phyloP scores from a whole-genome alignment of 2,113 vertebrate species.

The Gasterosteus nipponicus region DNA sequence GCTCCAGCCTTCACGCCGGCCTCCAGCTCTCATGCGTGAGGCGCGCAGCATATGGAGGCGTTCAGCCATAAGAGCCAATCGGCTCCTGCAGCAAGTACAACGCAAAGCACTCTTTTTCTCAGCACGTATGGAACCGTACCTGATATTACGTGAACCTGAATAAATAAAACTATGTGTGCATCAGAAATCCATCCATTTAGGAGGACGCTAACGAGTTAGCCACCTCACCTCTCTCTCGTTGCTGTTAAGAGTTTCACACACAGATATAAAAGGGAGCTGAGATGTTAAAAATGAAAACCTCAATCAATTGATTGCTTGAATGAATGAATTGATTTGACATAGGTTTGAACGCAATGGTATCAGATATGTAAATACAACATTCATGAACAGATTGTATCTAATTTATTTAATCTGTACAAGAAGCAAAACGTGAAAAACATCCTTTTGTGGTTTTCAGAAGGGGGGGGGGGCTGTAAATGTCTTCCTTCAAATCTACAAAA shows the following conservation, averaged over 20 bases:
- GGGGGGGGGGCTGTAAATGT: not conserved
- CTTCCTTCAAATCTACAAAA: not conserved
- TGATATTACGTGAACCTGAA: not conserved
- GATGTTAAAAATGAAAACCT: not conserved
- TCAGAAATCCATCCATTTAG: not conserved
- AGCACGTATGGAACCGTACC: slow-evolving; percentile 22
- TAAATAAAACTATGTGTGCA: not conserved
- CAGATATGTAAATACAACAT: not conserved
- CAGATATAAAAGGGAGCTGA: too few species aligned
- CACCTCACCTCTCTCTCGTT: too few species aligned
- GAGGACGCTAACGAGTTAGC: too few species aligned
- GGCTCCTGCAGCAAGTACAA: slow-evolving; percentile 49
- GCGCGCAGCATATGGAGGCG: slow-evolving; percentile 76
- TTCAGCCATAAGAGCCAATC: slow-evolving; percentile 65
- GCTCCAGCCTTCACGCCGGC: slow-evolving; percentile 62
- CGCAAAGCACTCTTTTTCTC: slow-evolving; percentile 44
- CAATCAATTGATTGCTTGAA: too few species aligned
- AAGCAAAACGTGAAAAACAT: not conserved
- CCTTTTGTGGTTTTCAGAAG: not conserved
- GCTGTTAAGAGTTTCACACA: too few species aligned
- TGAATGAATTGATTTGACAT: too few species aligned
- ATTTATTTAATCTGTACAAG: not conserved
- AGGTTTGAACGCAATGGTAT: not conserved
- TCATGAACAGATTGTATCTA: not conserved
- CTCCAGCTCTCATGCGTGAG: slow-evolving; percentile 74